Evolutionary conservation across 2,888 invertebrate species (phyloP), one percentile per base, ranked within the genome.

Genomic region (Leptinotarsa juncta): DNA sequence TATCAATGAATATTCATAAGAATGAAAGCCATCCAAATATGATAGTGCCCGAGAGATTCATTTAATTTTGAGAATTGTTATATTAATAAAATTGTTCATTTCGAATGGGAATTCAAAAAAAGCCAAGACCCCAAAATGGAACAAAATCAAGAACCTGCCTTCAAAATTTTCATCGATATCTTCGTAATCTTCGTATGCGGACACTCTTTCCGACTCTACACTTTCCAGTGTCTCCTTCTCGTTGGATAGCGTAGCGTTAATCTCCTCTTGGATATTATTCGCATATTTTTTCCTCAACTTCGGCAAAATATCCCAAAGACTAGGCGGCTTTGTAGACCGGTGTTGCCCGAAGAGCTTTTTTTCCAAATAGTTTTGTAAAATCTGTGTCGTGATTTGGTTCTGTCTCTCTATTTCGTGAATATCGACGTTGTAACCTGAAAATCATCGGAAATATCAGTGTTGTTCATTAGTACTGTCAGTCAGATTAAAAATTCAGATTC

Each of bases 301-400:
- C 1, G 93, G 93, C 67, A 93, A 86, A 75, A 93, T 93, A 76
- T 93, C 93, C 77, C 91, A 90, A 53, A 93, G 90, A 1, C 93
- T 92, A 3, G 93, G 93, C 62, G 89, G 87, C 62, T 91, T 87
- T 83, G 82, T 87, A 7, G 85, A 84, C 81, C 80, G 85, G 85
- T 84, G 82, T 79, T 90, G 89, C 4, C 93, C 90, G 71, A 93
- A 94, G 65, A 94, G 86, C 62, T 92, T 91, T 84, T 93, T 91
- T 86, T 94, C 93, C 78, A 94, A 89, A 84, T 91, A 94, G 75
- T 93, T 93, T 84, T 94, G 93, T 80, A 94, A 90, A 80, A 94
- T 94, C 89, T 94, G 93, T 88, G 93, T 91, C 50, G 94, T 94
- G 86, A 94, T 94, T 87, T 91, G 91, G 89, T 94, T 94, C 90